These are phyloP conservation scores for Penaeus japonicus DNA, from an alignment of 1,140 invertebrate genomes.

Conservation along the genomic window DNA sequence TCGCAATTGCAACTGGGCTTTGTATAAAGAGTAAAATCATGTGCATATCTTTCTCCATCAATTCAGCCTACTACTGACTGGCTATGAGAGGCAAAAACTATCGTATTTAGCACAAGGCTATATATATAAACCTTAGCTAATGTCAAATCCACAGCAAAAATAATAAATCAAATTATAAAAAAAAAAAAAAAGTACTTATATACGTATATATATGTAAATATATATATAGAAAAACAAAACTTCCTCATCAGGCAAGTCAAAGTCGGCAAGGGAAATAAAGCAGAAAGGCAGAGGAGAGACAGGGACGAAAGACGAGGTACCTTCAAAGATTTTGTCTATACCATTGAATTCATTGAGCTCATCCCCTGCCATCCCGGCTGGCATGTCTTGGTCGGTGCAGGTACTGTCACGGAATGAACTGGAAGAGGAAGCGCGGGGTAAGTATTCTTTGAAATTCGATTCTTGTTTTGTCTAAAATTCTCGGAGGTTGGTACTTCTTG, in stretches of 20 bases:
- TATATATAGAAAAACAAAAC: neutral
- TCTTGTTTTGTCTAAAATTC: neutral
- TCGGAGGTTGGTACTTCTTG: neutral
- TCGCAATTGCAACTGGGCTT: too few species aligned
- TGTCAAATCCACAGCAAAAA: too few species aligned
- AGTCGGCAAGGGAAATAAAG: slow-evolving; percentile 38
- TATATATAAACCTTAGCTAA: too few species aligned
- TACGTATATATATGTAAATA: neutral
- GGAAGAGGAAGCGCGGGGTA: slow-evolving; percentile 80
- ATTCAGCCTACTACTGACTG: too few species aligned
- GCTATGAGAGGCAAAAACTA: too few species aligned
- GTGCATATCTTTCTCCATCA: too few species aligned
- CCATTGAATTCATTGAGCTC: slow-evolving; percentile 75
- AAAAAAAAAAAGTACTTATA: too few species aligned
- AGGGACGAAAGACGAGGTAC: slow-evolving; percentile 63
- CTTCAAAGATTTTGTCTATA: slow-evolving; percentile 73
- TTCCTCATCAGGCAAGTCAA: slow-evolving; percentile 9
- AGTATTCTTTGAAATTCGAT: neutral
- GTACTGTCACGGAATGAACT: slow-evolving; percentile 79
- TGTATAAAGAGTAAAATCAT: too few species aligned
- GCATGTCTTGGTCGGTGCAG: slow-evolving; percentile 69
- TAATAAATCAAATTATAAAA: too few species aligned
- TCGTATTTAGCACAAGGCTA: too few species aligned
- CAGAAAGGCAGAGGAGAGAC: slow-evolving; percentile 58
- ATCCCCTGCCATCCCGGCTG: slow-evolving; percentile 65